phyloP scores from a whole-genome alignment of 2,797 vertebrate species.

The Diglossa cyanea region DNA sequence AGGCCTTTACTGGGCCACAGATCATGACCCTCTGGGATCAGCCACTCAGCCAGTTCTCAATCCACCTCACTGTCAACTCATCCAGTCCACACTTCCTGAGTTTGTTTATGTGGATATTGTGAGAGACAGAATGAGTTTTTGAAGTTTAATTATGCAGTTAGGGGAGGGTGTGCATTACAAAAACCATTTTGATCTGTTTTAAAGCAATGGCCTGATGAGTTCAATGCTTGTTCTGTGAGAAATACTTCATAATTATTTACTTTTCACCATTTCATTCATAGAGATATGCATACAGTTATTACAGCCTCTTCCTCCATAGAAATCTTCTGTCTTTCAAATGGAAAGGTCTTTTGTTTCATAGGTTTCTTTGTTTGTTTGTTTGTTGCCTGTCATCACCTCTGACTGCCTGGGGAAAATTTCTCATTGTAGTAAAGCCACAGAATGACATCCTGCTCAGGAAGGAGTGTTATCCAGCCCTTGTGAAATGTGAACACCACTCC shows the following conservation, averaged over 20 bases:
- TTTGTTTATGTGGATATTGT: background rate
- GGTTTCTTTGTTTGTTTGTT: background rate
- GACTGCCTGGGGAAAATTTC: background rate
- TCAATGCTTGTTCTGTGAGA: background rate
- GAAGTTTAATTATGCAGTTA: background rate
- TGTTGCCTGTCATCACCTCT: background rate
- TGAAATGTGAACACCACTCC: background rate
- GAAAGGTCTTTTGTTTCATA: background rate
- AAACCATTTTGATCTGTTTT: background rate
- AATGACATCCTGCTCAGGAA: background rate
- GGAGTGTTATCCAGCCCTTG: fast-evolving
- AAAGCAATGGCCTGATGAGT: background rate
- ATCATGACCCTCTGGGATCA: background rate
- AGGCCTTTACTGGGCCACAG: too few species aligned
- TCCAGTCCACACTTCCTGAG: background rate
- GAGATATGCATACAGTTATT: background rate
- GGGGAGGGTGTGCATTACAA: background rate
- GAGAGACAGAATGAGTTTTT: background rate
- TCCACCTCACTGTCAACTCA: background rate
- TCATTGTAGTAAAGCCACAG: background rate
- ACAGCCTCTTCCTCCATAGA: background rate
- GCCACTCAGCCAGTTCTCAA: background rate
- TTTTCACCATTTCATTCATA: background rate
- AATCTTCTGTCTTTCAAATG: background rate
- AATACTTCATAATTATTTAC: background rate